phyloP scores from a whole-genome alignment of 2,888 invertebrate genomes.

The Pyralis farinalis region DNA sequence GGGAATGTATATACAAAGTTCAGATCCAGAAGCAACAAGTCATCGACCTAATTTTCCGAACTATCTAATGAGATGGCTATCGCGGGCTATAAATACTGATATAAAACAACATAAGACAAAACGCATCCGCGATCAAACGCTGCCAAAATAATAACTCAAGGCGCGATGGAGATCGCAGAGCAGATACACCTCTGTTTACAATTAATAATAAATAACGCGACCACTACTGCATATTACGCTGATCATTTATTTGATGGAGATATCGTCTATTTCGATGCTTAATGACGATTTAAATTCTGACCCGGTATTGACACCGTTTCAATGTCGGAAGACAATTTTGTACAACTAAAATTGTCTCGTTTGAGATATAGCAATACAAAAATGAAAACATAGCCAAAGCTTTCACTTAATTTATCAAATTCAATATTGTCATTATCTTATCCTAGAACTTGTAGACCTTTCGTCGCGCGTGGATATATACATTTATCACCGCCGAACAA shows the following conservation, averaged over 20 bases:
- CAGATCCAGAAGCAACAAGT: constrained; percentile 41
- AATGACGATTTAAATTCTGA: too few species aligned
- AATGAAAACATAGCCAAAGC: background rate
- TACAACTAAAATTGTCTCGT: background rate
- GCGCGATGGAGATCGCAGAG: constrained; percentile 33
- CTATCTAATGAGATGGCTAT: constrained; percentile 57
- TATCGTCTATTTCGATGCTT: background rate
- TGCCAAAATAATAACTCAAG: constrained; percentile 66
- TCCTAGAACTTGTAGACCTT: background rate
- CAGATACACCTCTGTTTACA: constrained; percentile 35
- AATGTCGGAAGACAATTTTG: background rate
- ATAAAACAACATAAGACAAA: constrained; percentile 55
- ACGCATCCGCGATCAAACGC: constrained; percentile 60
- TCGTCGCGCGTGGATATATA: background rate
- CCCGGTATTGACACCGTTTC: background rate
- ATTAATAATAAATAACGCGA: constrained; percentile 32
- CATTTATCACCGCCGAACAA: constrained; percentile 14
- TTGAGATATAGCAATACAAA: background rate
- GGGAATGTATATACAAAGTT: constrained; percentile 16
- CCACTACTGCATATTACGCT: background rate
- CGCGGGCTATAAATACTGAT: constrained; percentile 61
- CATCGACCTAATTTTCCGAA: constrained; percentile 63
- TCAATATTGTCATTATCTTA: background rate
- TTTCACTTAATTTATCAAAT: background rate
- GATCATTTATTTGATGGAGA: constrained; percentile 5